These are phyloP conservation scores for Idaea aversata DNA, from an alignment of 2,888 invertebrate genomes.

Conservation along the genomic window DNA sequence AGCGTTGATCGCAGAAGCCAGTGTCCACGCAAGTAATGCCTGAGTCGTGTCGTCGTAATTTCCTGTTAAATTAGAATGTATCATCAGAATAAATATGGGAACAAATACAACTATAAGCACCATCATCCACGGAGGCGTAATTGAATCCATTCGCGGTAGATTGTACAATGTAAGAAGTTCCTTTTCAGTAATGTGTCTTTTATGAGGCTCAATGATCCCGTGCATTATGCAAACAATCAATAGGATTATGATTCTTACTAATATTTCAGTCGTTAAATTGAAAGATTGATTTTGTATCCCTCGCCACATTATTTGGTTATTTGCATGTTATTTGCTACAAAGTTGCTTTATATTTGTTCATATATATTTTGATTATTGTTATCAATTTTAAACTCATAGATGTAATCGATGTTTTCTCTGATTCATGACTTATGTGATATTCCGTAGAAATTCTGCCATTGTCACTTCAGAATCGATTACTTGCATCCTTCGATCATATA, in stretches of 20 bases:
- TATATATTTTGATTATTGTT: not conserved
- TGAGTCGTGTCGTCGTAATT: constrained; percentile 41
- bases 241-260: constrained; percentile 43
- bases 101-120: constrained; percentile 82
- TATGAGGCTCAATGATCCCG: constrained; percentile 80
- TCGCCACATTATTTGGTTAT: constrained; percentile 32
- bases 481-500: too few species aligned
- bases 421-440: not conserved
- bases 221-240: constrained; percentile 70
- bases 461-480: not conserved
- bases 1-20: constrained; percentile 83
- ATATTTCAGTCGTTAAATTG: constrained; percentile 32
- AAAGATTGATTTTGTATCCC: constrained; percentile 18
- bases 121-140: constrained; percentile 82
- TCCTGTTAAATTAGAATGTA: constrained; percentile 46
- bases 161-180: constrained; percentile 86
- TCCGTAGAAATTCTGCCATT: not conserved
- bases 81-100: constrained; percentile 78
- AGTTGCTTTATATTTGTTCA: not conserved
- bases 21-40: constrained; percentile 76
- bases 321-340: not conserved
- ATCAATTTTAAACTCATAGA: not conserved
- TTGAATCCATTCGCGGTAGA: constrained; percentile 84
- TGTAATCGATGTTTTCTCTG: not conserved
- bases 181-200: constrained; percentile 85